phyloP scores from a whole-genome alignment of 2,797 vertebrate species.

The Crocodylus rhombifer region DNA sequence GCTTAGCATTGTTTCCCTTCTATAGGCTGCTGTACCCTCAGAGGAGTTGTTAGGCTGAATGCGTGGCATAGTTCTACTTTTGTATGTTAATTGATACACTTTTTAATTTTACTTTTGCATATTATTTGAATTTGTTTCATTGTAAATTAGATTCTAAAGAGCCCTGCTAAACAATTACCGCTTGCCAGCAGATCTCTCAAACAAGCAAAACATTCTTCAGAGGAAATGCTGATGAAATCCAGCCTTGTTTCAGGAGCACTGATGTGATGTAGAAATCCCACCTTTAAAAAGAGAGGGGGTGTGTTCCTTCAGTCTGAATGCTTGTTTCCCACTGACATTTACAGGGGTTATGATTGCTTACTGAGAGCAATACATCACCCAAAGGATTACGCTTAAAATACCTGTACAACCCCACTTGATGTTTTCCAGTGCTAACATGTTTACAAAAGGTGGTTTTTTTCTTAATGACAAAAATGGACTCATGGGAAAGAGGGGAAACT shows the following conservation, averaged over 20 bases:
- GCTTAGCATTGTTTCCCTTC: conserved; percentile 29
- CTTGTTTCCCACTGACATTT: conserved; percentile 68
- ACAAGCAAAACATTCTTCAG: conserved; percentile 38
- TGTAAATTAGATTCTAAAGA: conserved; percentile 70
- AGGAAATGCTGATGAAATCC: conserved; percentile 58
- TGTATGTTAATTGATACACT: conserved; percentile 80
- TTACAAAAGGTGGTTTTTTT: conserved; percentile 56
- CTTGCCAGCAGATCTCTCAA: conserved; percentile 32
- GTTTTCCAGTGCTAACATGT: conserved; percentile 33
- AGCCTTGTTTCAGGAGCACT: conserved; percentile 26
- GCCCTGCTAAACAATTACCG: conserved; percentile 39
- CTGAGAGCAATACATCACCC: conserved; percentile 34
- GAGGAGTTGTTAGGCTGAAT: conserved; percentile 72
- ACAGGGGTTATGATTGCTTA: conserved; percentile 62
- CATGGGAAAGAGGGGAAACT: conserved; percentile 23
- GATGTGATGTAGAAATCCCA: conserved; percentile 44
- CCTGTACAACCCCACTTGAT: conserved; percentile 32
- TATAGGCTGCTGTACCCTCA: conserved; percentile 50
- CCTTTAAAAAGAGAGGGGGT: conserved; percentile 24
- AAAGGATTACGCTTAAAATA: conserved; percentile 52
- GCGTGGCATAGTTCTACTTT: conserved; percentile 61
- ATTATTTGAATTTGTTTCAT: conserved; percentile 73
- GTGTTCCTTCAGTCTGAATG: conserved; percentile 38
- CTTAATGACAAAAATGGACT: conserved; percentile 62
- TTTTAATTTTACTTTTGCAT: conserved; percentile 77